Evolutionary conservation across 2,113 vertebrate species (phyloP).

Genomic region (Sylvia atricapilla): DNA sequence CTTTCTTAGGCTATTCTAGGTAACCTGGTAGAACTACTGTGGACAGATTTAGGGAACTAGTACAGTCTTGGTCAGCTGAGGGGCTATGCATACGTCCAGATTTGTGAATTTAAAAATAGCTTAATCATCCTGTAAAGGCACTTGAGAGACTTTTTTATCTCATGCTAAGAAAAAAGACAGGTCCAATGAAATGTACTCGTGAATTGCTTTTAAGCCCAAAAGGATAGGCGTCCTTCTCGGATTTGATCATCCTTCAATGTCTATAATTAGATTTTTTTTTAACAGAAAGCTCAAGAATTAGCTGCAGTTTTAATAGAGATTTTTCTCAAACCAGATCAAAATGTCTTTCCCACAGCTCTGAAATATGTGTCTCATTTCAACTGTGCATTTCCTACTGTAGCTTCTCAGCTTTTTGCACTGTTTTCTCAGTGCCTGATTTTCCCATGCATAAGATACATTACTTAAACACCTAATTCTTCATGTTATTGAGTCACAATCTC

Average conservation of each 20-base stretch:
- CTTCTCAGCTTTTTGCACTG: background rate
- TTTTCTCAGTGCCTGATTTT: background rate
- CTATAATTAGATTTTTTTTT: background rate
- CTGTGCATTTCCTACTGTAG: background rate
- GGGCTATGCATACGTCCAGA: background rate
- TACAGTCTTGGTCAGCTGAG: background rate
- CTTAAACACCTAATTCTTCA: background rate
- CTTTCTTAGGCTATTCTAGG: background rate
- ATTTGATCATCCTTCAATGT: background rate
- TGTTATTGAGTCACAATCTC: background rate
- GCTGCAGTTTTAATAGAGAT: background rate
- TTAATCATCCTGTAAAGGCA: background rate
- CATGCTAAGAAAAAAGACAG: background rate
- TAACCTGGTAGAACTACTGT: accelerated
- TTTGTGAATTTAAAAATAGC: background rate
- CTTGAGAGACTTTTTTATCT: background rate
- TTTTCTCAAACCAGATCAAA: background rate
- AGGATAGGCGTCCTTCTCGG: background rate
- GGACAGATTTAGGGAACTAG: background rate
- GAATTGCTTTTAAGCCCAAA: background rate
- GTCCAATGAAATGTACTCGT: background rate
- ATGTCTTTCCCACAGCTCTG: background rate
- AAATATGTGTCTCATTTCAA: background rate
- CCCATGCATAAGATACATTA: background rate
- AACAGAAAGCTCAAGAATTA: background rate